Conservation (phyloP, 1,140 invertebrate species). For the Gonioctena quinquepunctata region DNA sequence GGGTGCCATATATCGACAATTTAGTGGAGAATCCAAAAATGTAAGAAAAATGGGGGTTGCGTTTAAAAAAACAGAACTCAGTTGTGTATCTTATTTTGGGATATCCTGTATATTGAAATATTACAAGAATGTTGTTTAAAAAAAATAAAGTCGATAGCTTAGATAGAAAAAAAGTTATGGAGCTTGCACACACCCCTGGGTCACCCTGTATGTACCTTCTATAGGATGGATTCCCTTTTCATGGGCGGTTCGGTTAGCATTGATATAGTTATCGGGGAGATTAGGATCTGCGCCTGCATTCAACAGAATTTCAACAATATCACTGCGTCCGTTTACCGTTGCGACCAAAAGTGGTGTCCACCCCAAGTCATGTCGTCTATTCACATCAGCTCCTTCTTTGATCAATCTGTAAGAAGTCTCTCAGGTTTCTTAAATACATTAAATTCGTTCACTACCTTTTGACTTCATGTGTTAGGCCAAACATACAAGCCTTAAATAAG, state of each 20-base stretch:
- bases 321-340: slow-evolving; percentile 73
- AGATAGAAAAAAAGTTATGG: too few species aligned
- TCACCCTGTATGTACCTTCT: slow-evolving; percentile 42
- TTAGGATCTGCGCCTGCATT: slow-evolving; percentile 79
- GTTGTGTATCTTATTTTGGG: too few species aligned
- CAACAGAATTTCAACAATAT: slow-evolving; percentile 71
- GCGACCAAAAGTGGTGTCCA: slow-evolving; percentile 88
- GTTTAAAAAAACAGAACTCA: too few species aligned
- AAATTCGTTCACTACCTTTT: slow-evolving; percentile 57
- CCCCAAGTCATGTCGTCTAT: slow-evolving; percentile 72
- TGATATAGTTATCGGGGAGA: slow-evolving; percentile 78
- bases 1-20: too few species aligned
- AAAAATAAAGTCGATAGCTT: too few species aligned
- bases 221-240: slow-evolving; percentile 48
- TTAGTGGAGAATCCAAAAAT: too few species aligned
- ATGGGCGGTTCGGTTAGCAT: slow-evolving; percentile 66
- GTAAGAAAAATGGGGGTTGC: too few species aligned
- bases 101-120: too few species aligned
- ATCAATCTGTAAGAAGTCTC: slow-evolving; percentile 41
- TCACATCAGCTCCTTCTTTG: slow-evolving; percentile 61
- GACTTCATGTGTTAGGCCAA: slow-evolving; percentile 66
- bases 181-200: too few species aligned
- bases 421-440: slow-evolving; percentile 6
- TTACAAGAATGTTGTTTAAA: too few species aligned
- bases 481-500: slow-evolving; percentile 67